Evolutionary conservation across 1,140 invertebrate genomes (phyloP), one percentile per base, ranked within the genome.

Genomic region (Drosophila serrata): DNA sequence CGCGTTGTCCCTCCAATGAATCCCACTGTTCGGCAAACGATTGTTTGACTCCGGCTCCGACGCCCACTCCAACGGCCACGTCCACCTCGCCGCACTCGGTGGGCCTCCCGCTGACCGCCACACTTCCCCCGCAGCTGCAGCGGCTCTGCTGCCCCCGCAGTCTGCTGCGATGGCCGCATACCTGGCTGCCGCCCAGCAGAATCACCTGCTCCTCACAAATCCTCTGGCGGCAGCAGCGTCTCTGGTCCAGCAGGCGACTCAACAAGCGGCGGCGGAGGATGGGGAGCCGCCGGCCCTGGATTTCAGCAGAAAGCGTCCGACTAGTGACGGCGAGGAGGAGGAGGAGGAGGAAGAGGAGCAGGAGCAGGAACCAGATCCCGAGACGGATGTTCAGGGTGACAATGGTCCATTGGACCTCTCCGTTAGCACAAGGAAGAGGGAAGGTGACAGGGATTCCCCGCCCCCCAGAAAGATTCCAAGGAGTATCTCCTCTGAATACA

Each of bases 371-470:
- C 22, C 11, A 37, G 69, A 67, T 22, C 33, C 19, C 4, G 57
- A 61, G 3, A 46, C 59, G 17, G 31, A 57, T 24, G 67, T 35
- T 12, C 59, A 65, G 67, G 56, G 96, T 82, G 95, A 81, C 17
- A 96, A 97, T 79, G 95, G 96, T 29, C 97, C 97, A 1, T 90
- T 98, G 57, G 97, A 98, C 93, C 93, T 98, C 13, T 97, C 96
- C 0, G 95, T 95, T 31, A 95, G 96, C 84, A 96, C 97, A 79
- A 93, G 96, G 53, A 95, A 95, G 17, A 94, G 95, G 4, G 94
- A 95, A 7, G 59, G 31, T 4, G 58, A 74, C n/a, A 39, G 67
- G 56, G 74, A 94, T 94, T 35, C 94, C 0, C 62, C 65, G 0
- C 94, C 95, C 6, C 94, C 94, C 1, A 95, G 95, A 7, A 96